Evolutionary conservation across 2,113 vertebrate species (phyloP), one percentile per base, ranked within the genome.

Genomic region (Xerus inauris): DNA sequence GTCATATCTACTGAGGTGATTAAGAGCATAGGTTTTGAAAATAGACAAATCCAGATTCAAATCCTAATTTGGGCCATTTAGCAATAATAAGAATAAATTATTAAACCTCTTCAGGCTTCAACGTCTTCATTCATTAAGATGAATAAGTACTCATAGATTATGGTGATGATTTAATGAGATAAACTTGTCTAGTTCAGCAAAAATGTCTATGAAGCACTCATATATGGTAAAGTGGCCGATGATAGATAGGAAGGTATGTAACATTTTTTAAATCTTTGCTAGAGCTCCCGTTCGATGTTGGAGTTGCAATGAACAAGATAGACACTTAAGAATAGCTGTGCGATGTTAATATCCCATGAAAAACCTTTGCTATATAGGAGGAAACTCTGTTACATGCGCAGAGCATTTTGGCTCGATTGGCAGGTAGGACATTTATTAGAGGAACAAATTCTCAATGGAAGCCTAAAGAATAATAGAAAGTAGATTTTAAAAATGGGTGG

Each of bases 81-180:
- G 30, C 11, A 62, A 47, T 13, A 72, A 26, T 30, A 64, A 86
- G 73, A 76, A 8, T 89, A 71, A 71, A 72, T 38, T 57, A 92
- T 84, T 92, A 76, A 84, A 89, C 6, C 19, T 75, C 45, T 49
- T 4, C 51, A 95, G 81, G 8, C 6, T 24, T 45, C 77, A 85
- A 81, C 30, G 84, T 94, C 40, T 76, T 84, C 24, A 26, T 45
- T 67, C 76, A 59, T 95, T 91, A 94, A 89, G 81, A 24, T 10
- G 14, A 94, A 75, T 26, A 71, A 26, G 45, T n/a, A 57, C 51
- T 22, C 35, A 81, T 1, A 67, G 51, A 49, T 32, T 67, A 8
- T n/a, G 79, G 54, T 84, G 35, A 92, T 12, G 42, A 42, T 90
- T 90, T 81, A 81, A 69, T 69, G 71, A 88, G 30, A 72, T 65